Evolutionary conservation across 1,140 invertebrate genomes (phyloP), one percentile per base, ranked within the genome.

Genomic region (Caenorhabditis tropicalis): DNA sequence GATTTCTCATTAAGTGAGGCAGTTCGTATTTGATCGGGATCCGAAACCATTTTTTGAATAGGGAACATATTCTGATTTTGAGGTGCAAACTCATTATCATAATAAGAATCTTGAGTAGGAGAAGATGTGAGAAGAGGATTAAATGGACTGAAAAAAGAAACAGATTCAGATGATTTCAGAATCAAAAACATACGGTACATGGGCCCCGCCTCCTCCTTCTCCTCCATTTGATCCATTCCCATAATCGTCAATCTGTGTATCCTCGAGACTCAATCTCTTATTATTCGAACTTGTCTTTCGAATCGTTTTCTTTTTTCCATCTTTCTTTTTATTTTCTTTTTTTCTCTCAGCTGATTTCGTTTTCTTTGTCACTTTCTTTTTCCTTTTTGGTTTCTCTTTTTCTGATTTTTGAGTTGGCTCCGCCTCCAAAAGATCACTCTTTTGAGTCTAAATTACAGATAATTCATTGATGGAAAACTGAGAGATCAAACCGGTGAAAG

Each of bases 251-350:
- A 21, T 65, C 19, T 65, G 58, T 36, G 58, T 65, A 65, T 65
- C 31, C 27, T 65, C 58, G 3, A 65, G 27, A 39, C 58, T 65
- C 27, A 65, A 65, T 39, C 58, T 65, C 15, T 36, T 15, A 39
- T 65, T 65, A n/a, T 29, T 58, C 16, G 53, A 58, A 58, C n/a
- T 65, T 21, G 58, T 65, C n/a, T 65, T 65, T 19, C 58, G 24
- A 5, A 65, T n/a, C 16, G 58, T 65, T 36, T 65, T 65, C 33
- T 65, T 65, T 36, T 36, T 65, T 27, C 5, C 29, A 6, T 51
- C 49, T 58, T 58, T 58, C 29, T 58, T 58, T 29, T 29, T 58
- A 21, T 7, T 31, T 24, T 65, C 58, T 16, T 65, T 65, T 36
- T 65, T 65, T 15, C 31, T 65, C 9, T 65, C 33, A 5, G 16